Evolutionary conservation across 2,113 vertebrate species (phyloP), one percentile per base, ranked within the genome.

Genomic region (Gila orcuttii): DNA sequence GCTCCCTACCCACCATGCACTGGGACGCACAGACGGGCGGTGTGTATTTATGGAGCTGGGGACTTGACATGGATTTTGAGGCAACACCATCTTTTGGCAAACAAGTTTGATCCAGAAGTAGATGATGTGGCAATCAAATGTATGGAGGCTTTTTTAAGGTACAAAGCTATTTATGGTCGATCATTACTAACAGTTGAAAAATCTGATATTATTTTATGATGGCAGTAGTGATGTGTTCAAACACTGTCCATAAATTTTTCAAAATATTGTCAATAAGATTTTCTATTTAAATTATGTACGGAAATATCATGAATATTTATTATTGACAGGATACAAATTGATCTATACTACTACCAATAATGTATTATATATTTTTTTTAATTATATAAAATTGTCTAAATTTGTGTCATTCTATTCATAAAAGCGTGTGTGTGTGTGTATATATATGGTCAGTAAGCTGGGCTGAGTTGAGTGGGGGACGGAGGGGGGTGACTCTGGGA

Each of bases 21-120:
- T 0, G 97, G 97, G 2, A 4, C 0, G 25, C 90, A 96, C 90
- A 94, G 90, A 80, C 94, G 95, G 64, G 0, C 92, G 0, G 2
- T 97, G 66, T 99, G 97, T 80, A 76, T 99, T 64, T 98, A 97
- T 2, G 97, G 97, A 0, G 59, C 12, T 0, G 97, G 97, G 0
- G 98, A 99, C 84, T 87, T 99, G 33, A 50, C 28, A 2, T 99
- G 97, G 97, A 88, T 99, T 73, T 84, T 97, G 0, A 90, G 64
- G 62, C 96, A 96, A 76, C 95, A 95, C 0, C 97, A 98, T 1
- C 92, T 99, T 17, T 84, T 99, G 39, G 97, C 97, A 86, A 99
- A 98, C 91, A 99, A 99, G 92, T 98, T 99, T 92, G 96, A 98
- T 86, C 95, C 96, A 0, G 68, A 33, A 2, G 92, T 96, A 5